Evolutionary conservation across 2,797 vertebrate genomes (phyloP), one percentile per base, ranked within the genome.

Genomic region (Acanthis flammea): DNA sequence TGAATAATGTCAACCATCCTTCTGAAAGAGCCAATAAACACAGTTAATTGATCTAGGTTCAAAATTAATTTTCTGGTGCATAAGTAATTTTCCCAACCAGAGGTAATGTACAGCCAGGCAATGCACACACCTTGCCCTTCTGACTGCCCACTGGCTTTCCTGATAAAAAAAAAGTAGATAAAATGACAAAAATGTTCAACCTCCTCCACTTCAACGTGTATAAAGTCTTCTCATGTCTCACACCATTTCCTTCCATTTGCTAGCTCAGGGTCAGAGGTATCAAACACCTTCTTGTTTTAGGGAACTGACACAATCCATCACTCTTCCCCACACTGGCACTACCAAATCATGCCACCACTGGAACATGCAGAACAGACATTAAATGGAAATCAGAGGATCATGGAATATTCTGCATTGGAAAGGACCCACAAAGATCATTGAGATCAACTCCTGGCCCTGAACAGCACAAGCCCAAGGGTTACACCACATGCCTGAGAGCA

Each of bases 291-390:
- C 47, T n/a, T 33, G 3, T 58, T 85, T 19, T 27, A 27, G 44
- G 30, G 44, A 89, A 47, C 24, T 44, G 23, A 25, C 7, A 75
- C 30, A 61, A 75, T 7, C 10, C 2, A 27, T 9, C 3, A 0
- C 31, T 66, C 8, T n/a, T 68, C 8, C 6, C 10, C 8, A 11
- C 13, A 19, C 14, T 2, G 2, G 15, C 0, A 0, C 22, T 73
- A 44, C 9, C 39, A 67, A 53, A 12, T 7, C 14, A 13, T 28
- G 21, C 8, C 33, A 70, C 13, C 28, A 30, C 41, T 13, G 13
- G 19, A 70, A 47, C 3, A 3, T 4, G 19, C 3, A 51, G 22
- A 63, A 41, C 7, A 5, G 35, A 37, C 5, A 48, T 7, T 15
- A 15, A 23, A 54, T 1, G 3, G 23, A 37, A 71, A 22, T 22